A percentile compares a stretch with the other conserved stretches of the same genome.
Conservation (phyloP, 2,113 vertebrate genomes). For the Lutjanus erythropterus region DNA sequence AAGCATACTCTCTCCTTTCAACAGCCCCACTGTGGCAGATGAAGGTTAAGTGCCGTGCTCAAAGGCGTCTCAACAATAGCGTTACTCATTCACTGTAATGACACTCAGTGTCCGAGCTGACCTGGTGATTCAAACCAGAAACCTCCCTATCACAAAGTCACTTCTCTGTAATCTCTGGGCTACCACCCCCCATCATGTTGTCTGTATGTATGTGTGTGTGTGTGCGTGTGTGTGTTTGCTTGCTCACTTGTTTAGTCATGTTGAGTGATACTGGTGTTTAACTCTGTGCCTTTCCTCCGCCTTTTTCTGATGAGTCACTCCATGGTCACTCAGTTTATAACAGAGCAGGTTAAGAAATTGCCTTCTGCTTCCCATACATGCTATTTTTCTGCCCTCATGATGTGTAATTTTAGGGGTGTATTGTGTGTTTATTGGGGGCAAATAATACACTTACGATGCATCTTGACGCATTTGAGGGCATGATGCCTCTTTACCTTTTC, state of each 20-base stretch:
- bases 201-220: background rate
- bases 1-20: background rate
- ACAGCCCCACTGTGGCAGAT: background rate
- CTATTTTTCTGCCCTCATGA: background rate
- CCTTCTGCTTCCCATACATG: background rate
- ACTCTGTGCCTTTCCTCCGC: background rate
- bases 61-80: constrained; percentile 1
- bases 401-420: constrained; percentile 6
- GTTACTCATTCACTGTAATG: constrained; percentile 8
- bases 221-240: background rate
- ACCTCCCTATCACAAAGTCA: background rate
- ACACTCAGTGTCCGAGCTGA: background rate
- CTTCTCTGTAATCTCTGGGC: constrained; percentile 4
- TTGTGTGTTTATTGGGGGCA: background rate
- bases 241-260: background rate
- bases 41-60: constrained; percentile 37
- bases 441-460: background rate
- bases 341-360: constrained; percentile 21
- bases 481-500: background rate
- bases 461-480: background rate
- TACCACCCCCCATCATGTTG: background rate
- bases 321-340: background rate
- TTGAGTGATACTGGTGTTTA: background rate
- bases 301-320: constrained; percentile 17
- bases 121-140: constrained; percentile 10